Conservation (phyloP, 2,113 vertebrate species). For the Pithys albifrons region DNA sequence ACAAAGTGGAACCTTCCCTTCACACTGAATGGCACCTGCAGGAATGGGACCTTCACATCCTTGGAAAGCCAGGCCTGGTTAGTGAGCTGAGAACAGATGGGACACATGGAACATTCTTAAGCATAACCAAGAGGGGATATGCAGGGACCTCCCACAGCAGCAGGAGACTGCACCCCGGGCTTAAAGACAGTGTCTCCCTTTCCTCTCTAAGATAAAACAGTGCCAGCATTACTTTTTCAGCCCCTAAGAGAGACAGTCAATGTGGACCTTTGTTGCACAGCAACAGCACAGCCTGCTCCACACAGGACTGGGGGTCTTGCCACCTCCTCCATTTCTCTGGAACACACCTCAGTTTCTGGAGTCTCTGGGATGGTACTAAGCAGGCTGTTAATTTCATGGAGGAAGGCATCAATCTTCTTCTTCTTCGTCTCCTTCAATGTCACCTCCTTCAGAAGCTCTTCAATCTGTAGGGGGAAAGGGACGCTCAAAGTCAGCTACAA, state of each 20-base stretch:
- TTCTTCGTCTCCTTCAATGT: constrained; percentile 86
- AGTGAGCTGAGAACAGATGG: constrained; percentile 72
- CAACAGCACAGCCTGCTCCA: neutral
- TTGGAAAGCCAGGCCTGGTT: constrained; percentile 86
- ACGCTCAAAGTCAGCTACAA: neutral
- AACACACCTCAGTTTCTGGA: constrained; percentile 78
- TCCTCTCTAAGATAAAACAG: neutral
- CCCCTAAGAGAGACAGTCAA: neutral
- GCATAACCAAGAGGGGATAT: neutral
- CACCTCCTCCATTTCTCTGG: neutral
- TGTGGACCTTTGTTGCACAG: neutral
- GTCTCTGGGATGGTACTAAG: constrained; percentile 79
- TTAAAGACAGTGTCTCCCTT: rapidly evolving
- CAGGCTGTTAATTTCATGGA: constrained; percentile 78
- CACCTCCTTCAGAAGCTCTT: constrained; percentile 94
- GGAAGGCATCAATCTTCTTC: constrained; percentile 82
- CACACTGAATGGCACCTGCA: constrained; percentile 82
- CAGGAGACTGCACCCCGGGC: neutral
- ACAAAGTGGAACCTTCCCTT: constrained; percentile 89
- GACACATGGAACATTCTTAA: rapidly evolving
- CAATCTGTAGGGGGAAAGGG: constrained; percentile 75
- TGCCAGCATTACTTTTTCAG: neutral
- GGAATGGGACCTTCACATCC: constrained; percentile 84
- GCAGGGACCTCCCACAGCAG: neutral
- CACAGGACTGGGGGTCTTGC: neutral